Percentiles rank a stretch among this genome's conserved stretches.
Conservation (phyloP, 2,797 vertebrate species). For the Brotula barbata region DNA sequence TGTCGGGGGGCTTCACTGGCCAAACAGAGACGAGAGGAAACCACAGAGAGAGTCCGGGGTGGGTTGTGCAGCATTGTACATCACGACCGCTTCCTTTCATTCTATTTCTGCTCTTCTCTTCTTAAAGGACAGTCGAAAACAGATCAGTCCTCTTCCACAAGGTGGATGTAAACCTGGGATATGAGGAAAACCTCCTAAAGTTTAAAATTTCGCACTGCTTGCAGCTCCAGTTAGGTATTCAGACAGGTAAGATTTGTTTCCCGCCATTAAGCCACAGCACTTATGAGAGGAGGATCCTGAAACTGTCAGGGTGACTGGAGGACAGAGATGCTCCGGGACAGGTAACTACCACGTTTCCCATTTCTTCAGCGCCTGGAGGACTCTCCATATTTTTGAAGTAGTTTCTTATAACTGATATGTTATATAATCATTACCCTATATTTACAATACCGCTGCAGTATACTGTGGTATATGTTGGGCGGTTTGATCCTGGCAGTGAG, state of each 20-base stretch:
- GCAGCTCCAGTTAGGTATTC: too few species aligned
- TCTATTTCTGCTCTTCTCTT: slow-evolving; percentile 56
- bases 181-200: slow-evolving; percentile 1
- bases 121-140: slow-evolving; percentile 58
- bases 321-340: too few species aligned
- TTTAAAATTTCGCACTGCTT: slow-evolving; percentile 18
- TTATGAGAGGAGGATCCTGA: too few species aligned
- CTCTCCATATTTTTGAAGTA: too few species aligned
- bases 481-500: slow-evolving; percentile 3
- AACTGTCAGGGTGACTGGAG: too few species aligned
- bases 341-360: too few species aligned
- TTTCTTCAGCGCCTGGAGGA: too few species aligned
- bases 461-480: background rate
- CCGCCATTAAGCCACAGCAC: too few species aligned
- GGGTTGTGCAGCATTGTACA: slow-evolving; percentile 44
- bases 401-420: background rate
- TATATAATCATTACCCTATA: slow-evolving; percentile 10
- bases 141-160: slow-evolving; percentile 28
- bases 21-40: slow-evolving; percentile 53
- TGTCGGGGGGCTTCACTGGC: slow-evolving; percentile 65
- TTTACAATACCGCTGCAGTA: background rate
- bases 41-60: slow-evolving; percentile 19
- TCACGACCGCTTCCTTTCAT: slow-evolving; percentile 27
- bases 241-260: too few species aligned
- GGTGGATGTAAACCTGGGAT: slow-evolving; percentile 4